Evolutionary conservation across 2,113 vertebrate species (phyloP), one percentile per base, ranked within the genome.

Genomic region (Pygoscelis adeliae): DNA sequence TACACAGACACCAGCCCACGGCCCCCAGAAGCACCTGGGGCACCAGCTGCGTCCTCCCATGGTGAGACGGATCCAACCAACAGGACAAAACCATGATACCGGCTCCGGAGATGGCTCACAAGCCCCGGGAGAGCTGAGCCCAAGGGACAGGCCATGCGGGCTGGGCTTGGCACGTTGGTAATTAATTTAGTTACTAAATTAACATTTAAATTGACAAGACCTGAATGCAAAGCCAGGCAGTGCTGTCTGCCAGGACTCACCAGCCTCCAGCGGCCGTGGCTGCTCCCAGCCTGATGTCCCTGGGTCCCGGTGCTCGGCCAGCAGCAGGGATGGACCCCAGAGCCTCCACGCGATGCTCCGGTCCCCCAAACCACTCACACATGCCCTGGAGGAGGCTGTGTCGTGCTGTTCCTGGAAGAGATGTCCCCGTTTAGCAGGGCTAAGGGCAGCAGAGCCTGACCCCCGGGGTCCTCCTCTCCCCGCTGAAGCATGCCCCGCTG

Each of bases 81-180:
- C 40, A 29, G 56, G 34, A 52, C 30, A 3, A 40, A 56, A 3
- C 12, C 78, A 38, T 0, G 9, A 65, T n/a, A 42, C 25, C 0
- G 16, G 30, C 58, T 61, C 29, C 9, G 1, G 67, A 52, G 52
- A 8, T 8, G 29, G 5, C n/a, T 59, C 5, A 0, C 0, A 3
- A 87, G 27, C 29, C 65, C 6, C 17, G 0, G 0, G 42, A 72
- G 58, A 56, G 59, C 63, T 3, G 1, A 63, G 52, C 82, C 82
- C 82, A 19, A 19, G 80, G n/a, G 78, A 53, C 40, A 62, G 46
- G 32, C 38, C 14, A 13, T 0, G 0, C 0, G 0, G 47, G n/a
- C 20, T 3, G 6, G 58, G 50, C 22, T 83, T 2, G n/a, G 84
- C 36, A 32, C 1, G 0, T 1, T 0, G 22, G 25, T 80, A 86